Evolutionary conservation across 2,797 vertebrate genomes (phyloP).

Genomic region (Mormyrops boulengeri): DNA sequence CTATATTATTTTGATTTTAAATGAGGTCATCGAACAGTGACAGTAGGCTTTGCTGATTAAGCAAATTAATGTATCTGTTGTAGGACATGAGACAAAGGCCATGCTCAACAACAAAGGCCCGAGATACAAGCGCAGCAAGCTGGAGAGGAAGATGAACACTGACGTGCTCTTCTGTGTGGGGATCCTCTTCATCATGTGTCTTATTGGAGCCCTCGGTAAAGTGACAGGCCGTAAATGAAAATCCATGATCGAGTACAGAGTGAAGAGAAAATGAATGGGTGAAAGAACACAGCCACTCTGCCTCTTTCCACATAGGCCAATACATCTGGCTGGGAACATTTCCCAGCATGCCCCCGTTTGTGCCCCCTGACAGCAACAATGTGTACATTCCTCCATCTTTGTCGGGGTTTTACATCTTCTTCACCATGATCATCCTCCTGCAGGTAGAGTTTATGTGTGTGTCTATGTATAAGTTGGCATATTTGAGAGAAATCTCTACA

Average conservation of each 20-base stretch:
- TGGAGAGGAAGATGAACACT: slow-evolving; percentile 77
- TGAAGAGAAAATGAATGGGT: not conserved
- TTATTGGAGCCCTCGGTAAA: slow-evolving; percentile 79
- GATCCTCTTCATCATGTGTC: slow-evolving; percentile 83
- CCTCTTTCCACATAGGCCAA: slow-evolving; percentile 67
- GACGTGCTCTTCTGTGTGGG: slow-evolving; percentile 79
- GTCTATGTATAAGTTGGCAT: not conserved
- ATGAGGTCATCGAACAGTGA: not conserved
- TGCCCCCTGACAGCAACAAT: slow-evolving; percentile 64
- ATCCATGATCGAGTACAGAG: slow-evolving; percentile 17
- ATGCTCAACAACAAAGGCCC: slow-evolving; percentile 86
- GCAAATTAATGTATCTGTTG: slow-evolving; percentile 4
- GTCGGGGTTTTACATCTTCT: slow-evolving; percentile 80
- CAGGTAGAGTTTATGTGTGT: slow-evolving; percentile 64
- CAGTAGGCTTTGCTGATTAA: not conserved
- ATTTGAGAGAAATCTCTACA: not conserved
- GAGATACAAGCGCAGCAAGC: slow-evolving; percentile 86
- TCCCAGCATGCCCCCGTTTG: slow-evolving; percentile 63
- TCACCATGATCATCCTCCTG: slow-evolving; percentile 91
- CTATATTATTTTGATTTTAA: not conserved
- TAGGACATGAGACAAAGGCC: slow-evolving; percentile 90
- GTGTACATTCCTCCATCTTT: slow-evolving; percentile 56
- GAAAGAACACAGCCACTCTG: slow-evolving; percentile 18
- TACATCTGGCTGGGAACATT: slow-evolving; percentile 69
- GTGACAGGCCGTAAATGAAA: slow-evolving; percentile 38